Base-by-base conservation (phyloP, 1,140 invertebrate genomes). In the Olivierus martensii region DNA sequence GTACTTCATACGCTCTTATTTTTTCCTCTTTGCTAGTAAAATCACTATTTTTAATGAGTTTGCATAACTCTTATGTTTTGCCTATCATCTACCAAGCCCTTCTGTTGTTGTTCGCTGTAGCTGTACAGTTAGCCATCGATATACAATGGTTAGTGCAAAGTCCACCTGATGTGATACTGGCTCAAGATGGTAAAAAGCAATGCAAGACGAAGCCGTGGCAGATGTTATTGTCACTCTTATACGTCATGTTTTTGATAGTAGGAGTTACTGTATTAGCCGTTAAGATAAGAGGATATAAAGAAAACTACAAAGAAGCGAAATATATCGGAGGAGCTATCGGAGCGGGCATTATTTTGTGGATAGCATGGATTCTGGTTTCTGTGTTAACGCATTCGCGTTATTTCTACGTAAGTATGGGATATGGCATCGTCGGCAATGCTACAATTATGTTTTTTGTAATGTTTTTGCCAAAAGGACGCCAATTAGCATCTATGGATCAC, bases 11-110 rank as follows among this genome's bases (percentile, higher is more conserved):
- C 59, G 79, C 87, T 11, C 74, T 93, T 17, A 82, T 92, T n/a
- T 94, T 92, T 66, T 83, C 86, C 12, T 82, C 90, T 0, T 74
- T 95, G 21, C 75, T 95, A 51, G 90, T 94, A 53, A 94, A 95
- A 70, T 87, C 88, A 65, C 84, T 94, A 44, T 92, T 94, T 66
- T 75, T 94, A 41, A 79, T 94, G 55, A 90, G 87, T 60, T 77
- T 93, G 38, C 88, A 92, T 64, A 81, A 83, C 28, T 87, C 88
- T 11, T 86, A 92, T 19, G 93, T 94, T 66, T 72, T 94, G 15
- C 87, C 87, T 34, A 87, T 88, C 3, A 82, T 86, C 5, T 94
- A 93, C 70, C 89, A 77, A 68, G 86, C 83, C 44, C 71, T 90
- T 7, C 76, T 94, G 14, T 73, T 95, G 60, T 81, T 91, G 62